Conservation (phyloP, 2,113 vertebrate genomes). For the Chaenogobius annularis region DNA sequence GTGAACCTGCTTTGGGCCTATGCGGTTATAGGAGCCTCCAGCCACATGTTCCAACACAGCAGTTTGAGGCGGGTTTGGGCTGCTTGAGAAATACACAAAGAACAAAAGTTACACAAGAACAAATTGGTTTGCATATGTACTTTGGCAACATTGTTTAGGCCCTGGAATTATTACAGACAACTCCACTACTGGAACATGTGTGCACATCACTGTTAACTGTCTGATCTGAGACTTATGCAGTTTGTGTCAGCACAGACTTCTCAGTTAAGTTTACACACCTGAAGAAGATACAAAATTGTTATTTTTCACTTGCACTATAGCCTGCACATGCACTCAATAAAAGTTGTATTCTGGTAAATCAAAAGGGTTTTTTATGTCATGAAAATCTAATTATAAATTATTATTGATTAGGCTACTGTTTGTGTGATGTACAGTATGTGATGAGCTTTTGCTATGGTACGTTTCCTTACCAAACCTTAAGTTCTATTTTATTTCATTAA, state of each 20-base stretch:
- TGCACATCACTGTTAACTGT: constrained; percentile 29
- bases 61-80: background rate
- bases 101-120: background rate
- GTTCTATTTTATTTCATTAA: too few species aligned
- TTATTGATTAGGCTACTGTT: too few species aligned
- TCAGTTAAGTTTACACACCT: constrained; percentile 38
- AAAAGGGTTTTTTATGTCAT: constrained; percentile 60
- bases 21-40: background rate
- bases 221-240: constrained; percentile 12
- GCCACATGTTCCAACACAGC: background rate
- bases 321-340: constrained; percentile 69
- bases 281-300: constrained; percentile 71
- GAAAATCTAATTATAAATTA: background rate
- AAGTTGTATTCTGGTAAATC: constrained; percentile 76
- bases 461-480: too few species aligned
- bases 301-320: constrained; percentile 62
- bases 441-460: too few species aligned
- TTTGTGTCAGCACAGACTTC: constrained; percentile 20
- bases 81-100: background rate
- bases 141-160: background rate
- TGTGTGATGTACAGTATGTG: too few species aligned
- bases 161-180: background rate
- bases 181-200: background rate
- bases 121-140: background rate
- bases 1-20: background rate